Percentiles rank a stretch among this genome's conserved stretches.
Evolutionary conservation across 1,140 invertebrate genomes (phyloP).

Genomic region (Macrotrachela quadricornifera): DNA sequence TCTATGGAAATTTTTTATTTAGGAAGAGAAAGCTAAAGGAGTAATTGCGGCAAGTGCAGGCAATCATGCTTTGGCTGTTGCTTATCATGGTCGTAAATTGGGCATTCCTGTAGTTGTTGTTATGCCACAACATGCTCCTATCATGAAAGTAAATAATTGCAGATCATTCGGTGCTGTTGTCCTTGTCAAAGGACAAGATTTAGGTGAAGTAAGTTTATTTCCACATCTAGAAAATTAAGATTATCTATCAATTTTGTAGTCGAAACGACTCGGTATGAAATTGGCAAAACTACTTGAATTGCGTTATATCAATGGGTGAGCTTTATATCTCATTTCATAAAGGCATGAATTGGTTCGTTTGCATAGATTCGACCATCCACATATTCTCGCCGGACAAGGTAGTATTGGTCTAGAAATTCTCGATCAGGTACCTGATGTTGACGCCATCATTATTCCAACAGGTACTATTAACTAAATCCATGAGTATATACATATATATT

Average conservation of each 20-base stretch:
- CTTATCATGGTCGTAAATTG: slow-evolving; percentile 59
- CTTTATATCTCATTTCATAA: no score
- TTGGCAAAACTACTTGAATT: background rate
- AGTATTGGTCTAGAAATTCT: slow-evolving; percentile 72
- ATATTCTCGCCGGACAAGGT: slow-evolving; percentile 77
- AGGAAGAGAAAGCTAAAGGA: slow-evolving; percentile 47
- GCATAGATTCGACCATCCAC: slow-evolving; percentile 62
- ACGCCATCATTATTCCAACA: slow-evolving; percentile 47
- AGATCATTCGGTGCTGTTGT: slow-evolving; percentile 58
- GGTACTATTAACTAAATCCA: background rate
- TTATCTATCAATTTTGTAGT: background rate
- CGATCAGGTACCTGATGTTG: slow-evolving; percentile 44
- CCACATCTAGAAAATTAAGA: no score
- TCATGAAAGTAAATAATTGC: slow-evolving; percentile 78
- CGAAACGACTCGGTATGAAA: slow-evolving; percentile 6
- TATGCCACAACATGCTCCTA: slow-evolving; percentile 62
- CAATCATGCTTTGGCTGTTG: slow-evolving; percentile 67
- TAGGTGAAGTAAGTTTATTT: slow-evolving; percentile 39
- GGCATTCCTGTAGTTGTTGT: slow-evolving; percentile 67
- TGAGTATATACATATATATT: no score
- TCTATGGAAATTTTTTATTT: no score
- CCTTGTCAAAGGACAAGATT: slow-evolving; percentile 56
- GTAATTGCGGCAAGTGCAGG: slow-evolving; percentile 76
- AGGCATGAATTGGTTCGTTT: background rate
- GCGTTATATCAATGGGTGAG: slow-evolving; percentile 6